Conservation (phyloP, 2,797 vertebrate genomes). For the Periparus ater region DNA sequence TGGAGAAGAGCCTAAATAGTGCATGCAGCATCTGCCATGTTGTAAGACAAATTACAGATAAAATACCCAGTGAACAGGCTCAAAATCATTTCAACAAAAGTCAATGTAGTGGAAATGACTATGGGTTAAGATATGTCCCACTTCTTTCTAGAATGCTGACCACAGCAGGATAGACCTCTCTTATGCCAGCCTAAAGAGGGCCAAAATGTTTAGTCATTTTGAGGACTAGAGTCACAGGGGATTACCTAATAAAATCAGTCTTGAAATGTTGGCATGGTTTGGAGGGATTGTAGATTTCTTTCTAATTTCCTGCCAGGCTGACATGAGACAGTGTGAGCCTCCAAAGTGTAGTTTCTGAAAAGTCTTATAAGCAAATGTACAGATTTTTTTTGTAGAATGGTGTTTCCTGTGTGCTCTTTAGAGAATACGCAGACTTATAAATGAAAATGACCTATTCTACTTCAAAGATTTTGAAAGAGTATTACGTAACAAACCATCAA, state of each 20-base stretch:
- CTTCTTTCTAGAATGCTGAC: not conserved
- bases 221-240: not conserved
- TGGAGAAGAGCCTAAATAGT: not conserved
- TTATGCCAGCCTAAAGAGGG: not conserved
- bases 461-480: not conserved
- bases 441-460: not conserved
- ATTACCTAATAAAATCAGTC: not conserved
- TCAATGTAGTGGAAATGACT: not conserved
- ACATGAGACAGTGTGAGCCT: constrained; percentile 1
- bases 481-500: not conserved
- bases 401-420: not conserved
- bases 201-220: not conserved
- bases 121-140: not conserved
- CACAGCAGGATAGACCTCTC: not conserved
- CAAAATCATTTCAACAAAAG: constrained; percentile 1
- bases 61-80: not conserved
- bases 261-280: not conserved
- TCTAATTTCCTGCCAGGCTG: not conserved
- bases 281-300: not conserved
- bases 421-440: not conserved
- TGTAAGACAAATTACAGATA: constrained; percentile 1
- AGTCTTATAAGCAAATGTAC: not conserved
- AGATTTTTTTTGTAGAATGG: not conserved
- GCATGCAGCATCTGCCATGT: not conserved
- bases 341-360: not conserved